Conservation (phyloP, 2,797 vertebrate genomes). For the Eptatretus atami region DNA sequence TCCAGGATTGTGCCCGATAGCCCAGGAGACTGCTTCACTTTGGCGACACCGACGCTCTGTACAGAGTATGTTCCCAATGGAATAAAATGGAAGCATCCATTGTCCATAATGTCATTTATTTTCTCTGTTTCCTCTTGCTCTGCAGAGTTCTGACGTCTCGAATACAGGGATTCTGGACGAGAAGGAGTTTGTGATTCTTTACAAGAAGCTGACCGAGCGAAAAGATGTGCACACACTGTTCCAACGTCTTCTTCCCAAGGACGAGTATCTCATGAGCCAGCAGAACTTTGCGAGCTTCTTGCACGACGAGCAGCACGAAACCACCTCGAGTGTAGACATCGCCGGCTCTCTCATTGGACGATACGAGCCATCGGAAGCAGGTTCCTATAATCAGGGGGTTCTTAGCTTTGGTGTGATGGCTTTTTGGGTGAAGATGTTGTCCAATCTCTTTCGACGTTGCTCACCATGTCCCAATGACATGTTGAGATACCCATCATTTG, state of each 20-base stretch:
- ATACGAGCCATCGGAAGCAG: background rate
- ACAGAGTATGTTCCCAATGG: no score
- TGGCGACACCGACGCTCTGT: background rate
- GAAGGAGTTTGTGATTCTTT: constrained; percentile 56
- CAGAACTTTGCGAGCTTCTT: background rate
- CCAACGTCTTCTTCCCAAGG: background rate
- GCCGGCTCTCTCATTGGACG: background rate
- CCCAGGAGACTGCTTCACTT: no score
- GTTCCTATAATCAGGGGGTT: background rate
- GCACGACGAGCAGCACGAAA: constrained; percentile 1
- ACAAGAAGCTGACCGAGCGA: constrained; percentile 39
- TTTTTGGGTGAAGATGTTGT: background rate
- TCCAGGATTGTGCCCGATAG: no score
- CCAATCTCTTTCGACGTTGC: background rate
- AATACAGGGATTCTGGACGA: constrained; percentile 39
- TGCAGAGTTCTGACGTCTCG: constrained; percentile 49
- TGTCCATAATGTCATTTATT: no score
- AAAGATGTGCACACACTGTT: constrained; percentile 62
- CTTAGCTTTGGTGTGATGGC: background rate
- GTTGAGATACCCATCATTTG: no score
- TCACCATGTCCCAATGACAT: background rate
- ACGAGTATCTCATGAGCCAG: background rate
- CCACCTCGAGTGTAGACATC: background rate
- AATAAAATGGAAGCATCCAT: no score
- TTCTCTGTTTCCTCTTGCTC: no score